Percentiles rank a stretch among this genome's conserved stretches.
These are phyloP conservation scores for Ormyrus thymus DNA, from an alignment of 2,888 invertebrate species.

Conservation along the genomic window DNA sequence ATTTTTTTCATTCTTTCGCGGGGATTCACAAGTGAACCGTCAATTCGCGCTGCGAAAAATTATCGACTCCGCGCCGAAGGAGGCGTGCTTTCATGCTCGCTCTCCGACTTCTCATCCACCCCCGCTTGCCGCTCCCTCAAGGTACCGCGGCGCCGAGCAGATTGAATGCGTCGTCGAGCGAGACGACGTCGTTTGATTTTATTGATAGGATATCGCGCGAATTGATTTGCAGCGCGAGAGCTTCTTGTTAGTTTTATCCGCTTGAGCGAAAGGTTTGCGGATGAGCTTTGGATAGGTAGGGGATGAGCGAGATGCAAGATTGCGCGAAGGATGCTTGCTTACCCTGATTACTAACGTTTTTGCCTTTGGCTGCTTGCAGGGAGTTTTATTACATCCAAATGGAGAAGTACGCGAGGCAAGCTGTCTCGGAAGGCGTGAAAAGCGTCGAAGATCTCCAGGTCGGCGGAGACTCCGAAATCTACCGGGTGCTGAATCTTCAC, in stretches of 20 bases:
- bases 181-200: slow-evolving; percentile 18
- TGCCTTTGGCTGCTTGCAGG: slow-evolving; percentile 79
- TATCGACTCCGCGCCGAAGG: too few species aligned
- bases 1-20: slow-evolving; percentile 6
- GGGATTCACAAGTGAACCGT: background rate
- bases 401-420: slow-evolving; percentile 99
- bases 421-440: slow-evolving; percentile 96
- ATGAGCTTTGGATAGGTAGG: background rate
- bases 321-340: background rate
- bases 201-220: slow-evolving; percentile 43
- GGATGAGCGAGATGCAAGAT: background rate
- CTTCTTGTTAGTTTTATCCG: background rate
- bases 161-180: slow-evolving; percentile 20
- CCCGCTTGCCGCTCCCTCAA: slow-evolving; percentile 31
- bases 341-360: background rate
- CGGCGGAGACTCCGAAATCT: slow-evolving; percentile 96
- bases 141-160: background rate
- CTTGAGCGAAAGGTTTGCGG: background rate
- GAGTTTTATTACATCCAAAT: slow-evolving; percentile 99
- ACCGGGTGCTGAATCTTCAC: slow-evolving; percentile 97
- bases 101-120: background rate
- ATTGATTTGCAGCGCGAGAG: slow-evolving; percentile 10
- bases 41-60: too few species aligned
- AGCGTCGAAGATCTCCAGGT: slow-evolving; percentile 95
- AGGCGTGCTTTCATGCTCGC: too few species aligned